Evolutionary conservation across 2,797 vertebrate genomes (phyloP).

Genomic region (Acanthurus lineatus): DNA sequence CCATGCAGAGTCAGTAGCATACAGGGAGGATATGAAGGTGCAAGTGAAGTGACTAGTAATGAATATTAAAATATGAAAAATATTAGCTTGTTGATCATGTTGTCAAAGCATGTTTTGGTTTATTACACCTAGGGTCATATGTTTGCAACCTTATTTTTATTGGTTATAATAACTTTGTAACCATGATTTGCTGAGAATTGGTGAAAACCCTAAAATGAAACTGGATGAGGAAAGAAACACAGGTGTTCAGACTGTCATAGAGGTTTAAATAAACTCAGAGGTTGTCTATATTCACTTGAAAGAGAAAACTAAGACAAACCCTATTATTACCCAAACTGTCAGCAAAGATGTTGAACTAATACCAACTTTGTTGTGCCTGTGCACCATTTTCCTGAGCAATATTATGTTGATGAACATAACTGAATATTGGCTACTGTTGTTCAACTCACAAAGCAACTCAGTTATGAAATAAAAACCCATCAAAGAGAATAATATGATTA

Average conservation of each 20-base stretch:
- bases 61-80: constrained; percentile 1
- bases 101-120: not conserved
- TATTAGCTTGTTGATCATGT: not conserved
- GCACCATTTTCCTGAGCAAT: too few species aligned
- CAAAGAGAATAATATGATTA: not conserved
- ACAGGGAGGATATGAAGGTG: not conserved
- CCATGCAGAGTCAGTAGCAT: not conserved
- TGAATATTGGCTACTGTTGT: not conserved
- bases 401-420: not conserved
- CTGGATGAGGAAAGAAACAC: not conserved
- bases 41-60: constrained; percentile 12
- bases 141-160: not conserved
- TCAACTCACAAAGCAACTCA: not conserved
- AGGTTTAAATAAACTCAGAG: not conserved
- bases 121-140: not conserved
- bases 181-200: not conserved
- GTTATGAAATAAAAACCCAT: not conserved
- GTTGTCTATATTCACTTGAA: not conserved
- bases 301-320: not conserved
- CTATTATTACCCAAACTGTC: too few species aligned
- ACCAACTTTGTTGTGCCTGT: too few species aligned
- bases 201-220: not conserved
- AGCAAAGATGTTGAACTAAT: too few species aligned
- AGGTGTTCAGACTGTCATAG: not conserved
- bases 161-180: not conserved